phyloP scores from a whole-genome alignment of 2,797 vertebrate species.

The Falco novaeseelandiae region DNA sequence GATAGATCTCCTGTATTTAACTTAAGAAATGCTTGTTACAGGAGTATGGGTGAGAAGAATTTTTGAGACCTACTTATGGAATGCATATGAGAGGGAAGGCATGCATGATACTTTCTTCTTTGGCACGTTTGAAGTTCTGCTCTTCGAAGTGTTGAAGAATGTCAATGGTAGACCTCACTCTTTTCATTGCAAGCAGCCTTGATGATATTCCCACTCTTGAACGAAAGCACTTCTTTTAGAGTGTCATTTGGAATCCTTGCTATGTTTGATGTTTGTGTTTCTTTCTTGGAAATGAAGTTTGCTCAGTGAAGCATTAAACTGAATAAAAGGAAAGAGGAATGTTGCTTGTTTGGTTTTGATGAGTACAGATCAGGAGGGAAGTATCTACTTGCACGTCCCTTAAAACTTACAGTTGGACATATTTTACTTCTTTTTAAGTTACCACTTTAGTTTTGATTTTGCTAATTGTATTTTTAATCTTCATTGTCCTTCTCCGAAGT shows the following conservation, averaged over 20 bases:
- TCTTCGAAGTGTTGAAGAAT: background rate
- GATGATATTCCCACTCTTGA: background rate
- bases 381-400: background rate
- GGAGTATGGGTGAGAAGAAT: background rate
- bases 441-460: background rate
- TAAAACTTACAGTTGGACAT: background rate
- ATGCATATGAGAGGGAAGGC: background rate
- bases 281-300: background rate
- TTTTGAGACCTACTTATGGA: background rate
- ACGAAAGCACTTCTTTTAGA: background rate
- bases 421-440: background rate
- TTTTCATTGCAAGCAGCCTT: background rate
- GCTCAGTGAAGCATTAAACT: background rate
- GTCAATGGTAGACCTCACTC: background rate
- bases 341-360: background rate
- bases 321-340: background rate
- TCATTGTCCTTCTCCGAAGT: background rate
- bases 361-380: background rate
- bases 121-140: background rate
- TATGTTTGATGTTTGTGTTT: background rate
- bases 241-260: background rate
- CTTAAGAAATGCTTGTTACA: background rate
- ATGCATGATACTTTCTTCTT: background rate
- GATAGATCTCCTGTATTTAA: background rate
- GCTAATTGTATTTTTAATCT: background rate